Conservation (phyloP, 2,113 vertebrate genomes). For the Pelodiscus sinensis region DNA sequence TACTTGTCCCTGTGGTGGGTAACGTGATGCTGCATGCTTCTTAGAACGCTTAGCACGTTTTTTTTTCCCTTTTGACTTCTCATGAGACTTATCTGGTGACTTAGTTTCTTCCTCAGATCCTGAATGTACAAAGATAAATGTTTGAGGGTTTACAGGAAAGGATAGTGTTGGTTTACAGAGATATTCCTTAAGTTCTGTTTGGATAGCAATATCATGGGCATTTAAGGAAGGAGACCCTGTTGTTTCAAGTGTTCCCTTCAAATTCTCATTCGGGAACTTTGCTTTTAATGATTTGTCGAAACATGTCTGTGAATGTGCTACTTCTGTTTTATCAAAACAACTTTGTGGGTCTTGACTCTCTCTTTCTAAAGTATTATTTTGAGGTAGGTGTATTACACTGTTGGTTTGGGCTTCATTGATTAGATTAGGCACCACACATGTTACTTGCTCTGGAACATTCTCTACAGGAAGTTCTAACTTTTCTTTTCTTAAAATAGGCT, state of each 20-base stretch:
- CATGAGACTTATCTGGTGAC: constrained; percentile 4
- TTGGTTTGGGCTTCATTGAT: constrained; percentile 43
- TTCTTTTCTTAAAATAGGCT: constrained; percentile 11
- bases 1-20: not conserved
- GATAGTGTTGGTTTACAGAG: constrained; percentile 16
- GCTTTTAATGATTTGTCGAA: constrained; percentile 45
- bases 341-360: constrained; percentile 17
- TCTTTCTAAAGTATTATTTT: constrained; percentile 18
- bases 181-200: constrained; percentile 18
- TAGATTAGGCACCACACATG: not conserved
- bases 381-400: not conserved
- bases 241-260: constrained; percentile 14
- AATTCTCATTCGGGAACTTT: not conserved
- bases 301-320: constrained; percentile 3
- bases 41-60: constrained; percentile 30
- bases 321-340: constrained; percentile 30
- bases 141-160: constrained; percentile 10
- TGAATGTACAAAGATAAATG: constrained; percentile 9
- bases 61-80: constrained; percentile 32
- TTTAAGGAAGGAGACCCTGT: not conserved
- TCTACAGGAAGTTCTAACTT: not conserved
- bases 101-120: constrained; percentile 39
- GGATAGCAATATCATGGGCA: constrained; percentile 21
- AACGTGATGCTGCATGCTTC: not conserved
- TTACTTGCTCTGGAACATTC: constrained; percentile 36